phyloP scores from a whole-genome alignment of 23 tunicate genomes.

The Trididemnum clinides region DNA sequence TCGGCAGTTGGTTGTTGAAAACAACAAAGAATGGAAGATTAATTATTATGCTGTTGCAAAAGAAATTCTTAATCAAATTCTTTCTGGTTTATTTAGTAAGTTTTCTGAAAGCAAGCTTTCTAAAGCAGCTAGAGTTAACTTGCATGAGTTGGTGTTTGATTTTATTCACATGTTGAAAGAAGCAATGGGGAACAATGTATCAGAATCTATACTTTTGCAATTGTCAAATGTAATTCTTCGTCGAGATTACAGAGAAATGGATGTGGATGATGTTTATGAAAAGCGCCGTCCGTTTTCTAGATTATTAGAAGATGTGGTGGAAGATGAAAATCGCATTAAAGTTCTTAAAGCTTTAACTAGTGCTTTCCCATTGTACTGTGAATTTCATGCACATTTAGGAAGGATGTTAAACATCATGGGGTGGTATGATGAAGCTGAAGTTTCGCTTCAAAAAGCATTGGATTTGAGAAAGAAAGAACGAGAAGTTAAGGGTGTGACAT shows the following conservation, averaged over 20 bases:
- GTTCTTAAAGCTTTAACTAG: conserved; percentile 19
- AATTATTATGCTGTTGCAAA: conserved; percentile 54
- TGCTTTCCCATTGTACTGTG: conserved; percentile 45
- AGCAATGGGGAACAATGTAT: not conserved
- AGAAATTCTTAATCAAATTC: conserved; percentile 58
- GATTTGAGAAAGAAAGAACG: conserved; percentile 28
- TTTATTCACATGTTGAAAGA: conserved; percentile 42
- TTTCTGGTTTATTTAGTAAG: not conserved
- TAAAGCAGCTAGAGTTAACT: not conserved
- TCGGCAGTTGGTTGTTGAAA: conserved; percentile 32
- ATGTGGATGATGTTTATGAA: conserved; percentile 29
- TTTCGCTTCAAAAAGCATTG: conserved; percentile 38
- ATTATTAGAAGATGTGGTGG: conserved; percentile 33
- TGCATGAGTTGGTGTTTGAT: conserved; percentile 41
- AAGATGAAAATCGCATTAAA: conserved; percentile 20
- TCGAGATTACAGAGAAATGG: conserved; percentile 56
- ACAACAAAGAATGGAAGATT: conserved; percentile 44
- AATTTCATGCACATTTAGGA: conserved; percentile 76
- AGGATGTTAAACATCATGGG: conserved; percentile 35
- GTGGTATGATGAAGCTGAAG: conserved; percentile 48
- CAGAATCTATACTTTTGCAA: not conserved
- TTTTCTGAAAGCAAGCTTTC: not conserved
- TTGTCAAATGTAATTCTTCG: conserved; percentile 37
- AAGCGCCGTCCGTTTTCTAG: conserved; percentile 21
- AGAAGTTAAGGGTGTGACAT: not conserved